Conservation (phyloP, 2,888 invertebrate genomes). For the Drosophila rellima region DNA sequence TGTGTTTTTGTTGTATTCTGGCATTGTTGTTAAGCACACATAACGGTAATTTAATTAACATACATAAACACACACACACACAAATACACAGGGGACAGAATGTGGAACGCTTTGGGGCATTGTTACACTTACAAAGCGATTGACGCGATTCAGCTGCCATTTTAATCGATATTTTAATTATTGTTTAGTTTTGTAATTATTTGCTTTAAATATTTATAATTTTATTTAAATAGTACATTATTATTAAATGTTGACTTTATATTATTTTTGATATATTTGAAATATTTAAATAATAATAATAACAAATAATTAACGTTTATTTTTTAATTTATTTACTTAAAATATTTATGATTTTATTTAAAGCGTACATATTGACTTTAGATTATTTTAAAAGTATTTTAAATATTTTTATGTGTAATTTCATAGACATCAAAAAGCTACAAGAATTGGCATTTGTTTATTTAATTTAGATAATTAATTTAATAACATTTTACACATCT, state of each 20-base stretch:
- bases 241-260: neutral
- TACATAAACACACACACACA: constrained; percentile 57
- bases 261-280: neutral
- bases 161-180: constrained; percentile 60
- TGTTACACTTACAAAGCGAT: constrained; percentile 62
- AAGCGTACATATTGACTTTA: neutral
- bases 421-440: neutral
- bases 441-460: neutral
- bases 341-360: neutral
- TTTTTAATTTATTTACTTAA: neutral
- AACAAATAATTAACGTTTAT: constrained; percentile 32
- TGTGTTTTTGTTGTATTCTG: constrained; percentile 34
- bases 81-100: constrained; percentile 5
- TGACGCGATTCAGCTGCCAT: constrained; percentile 28
- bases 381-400: neutral
- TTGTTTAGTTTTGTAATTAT: constrained; percentile 1
- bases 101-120: constrained; percentile 42
- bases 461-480: neutral
- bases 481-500: too few relatives aligned
- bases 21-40: constrained; percentile 66
- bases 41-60: constrained; percentile 80
- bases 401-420: constrained; percentile 11
- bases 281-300: too few relatives aligned
- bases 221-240: neutral
- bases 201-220: neutral